Percentiles rank a stretch among this genome's conserved stretches.
These are phyloP conservation scores for Leptinotarsa juncta DNA, from an alignment of 2,888 invertebrate species.

Conservation along the genomic window DNA sequence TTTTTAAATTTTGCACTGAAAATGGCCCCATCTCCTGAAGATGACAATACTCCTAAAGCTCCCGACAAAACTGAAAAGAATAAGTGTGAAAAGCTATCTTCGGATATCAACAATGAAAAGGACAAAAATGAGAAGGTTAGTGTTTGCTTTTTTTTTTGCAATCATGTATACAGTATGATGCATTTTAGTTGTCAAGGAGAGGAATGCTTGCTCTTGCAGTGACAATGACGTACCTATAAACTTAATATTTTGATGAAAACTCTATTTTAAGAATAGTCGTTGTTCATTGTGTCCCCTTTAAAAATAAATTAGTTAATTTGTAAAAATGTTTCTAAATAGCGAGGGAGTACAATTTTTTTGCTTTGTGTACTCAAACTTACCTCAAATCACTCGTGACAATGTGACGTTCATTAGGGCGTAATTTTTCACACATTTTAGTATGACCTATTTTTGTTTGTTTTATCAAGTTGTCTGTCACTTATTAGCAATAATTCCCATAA, in stretches of 20 bases:
- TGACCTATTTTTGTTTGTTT: conserved; percentile 13
- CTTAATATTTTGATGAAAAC: neutral
- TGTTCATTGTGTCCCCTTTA: neutral
- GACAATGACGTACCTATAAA: conserved; percentile 2
- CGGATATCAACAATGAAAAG: conserved; percentile 62
- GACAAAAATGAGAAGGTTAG: conserved; percentile 56
- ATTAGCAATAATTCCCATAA: too few relatives aligned
- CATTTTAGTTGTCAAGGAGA: neutral
- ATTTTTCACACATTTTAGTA: conserved; percentile 9
- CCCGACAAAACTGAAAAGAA: conserved; percentile 75
- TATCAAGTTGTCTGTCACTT: too few relatives aligned
- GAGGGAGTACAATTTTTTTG: neutral
- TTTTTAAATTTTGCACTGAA: conserved; percentile 48
- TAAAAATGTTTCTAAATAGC: neutral
- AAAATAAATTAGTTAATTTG: neutral
- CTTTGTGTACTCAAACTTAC: neutral
- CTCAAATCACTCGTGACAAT: conserved; percentile 11
- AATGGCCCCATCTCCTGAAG: conserved; percentile 84
- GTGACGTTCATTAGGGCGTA: conserved; percentile 16
- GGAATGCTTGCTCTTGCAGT: neutral
- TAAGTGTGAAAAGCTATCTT: conserved; percentile 66
- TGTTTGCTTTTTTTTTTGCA: conserved; percentile 24
- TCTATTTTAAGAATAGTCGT: conserved; percentile 8
- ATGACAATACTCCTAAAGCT: conserved; percentile 81
- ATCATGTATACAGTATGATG: neutral